phyloP scores from a whole-genome alignment of 2,888 invertebrate genomes.

The Eupithecia exiguata region DNA sequence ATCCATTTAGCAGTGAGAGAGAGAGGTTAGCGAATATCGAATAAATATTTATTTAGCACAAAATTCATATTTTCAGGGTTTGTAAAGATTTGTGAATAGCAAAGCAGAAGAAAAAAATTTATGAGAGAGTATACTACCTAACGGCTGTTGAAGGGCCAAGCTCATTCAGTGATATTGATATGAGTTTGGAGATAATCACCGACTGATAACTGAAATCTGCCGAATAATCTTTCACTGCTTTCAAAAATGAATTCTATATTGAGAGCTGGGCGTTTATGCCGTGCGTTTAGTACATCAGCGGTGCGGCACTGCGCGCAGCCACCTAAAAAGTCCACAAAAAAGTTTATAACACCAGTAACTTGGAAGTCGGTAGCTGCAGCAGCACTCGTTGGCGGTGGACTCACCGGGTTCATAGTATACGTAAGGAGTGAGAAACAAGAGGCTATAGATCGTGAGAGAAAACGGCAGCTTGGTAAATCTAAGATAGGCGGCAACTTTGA shows the following conservation, averaged over 20 bases:
- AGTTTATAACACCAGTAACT: slow-evolving; percentile 86
- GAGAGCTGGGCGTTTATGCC: slow-evolving; percentile 54
- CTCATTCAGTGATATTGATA: slow-evolving; percentile 19
- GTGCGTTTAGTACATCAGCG: slow-evolving; percentile 64
- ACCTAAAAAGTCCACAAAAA: slow-evolving; percentile 61
- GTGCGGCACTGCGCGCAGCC: slow-evolving; percentile 65
- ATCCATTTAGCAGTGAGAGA: too few relatives aligned
- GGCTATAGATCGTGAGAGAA: slow-evolving; percentile 88
- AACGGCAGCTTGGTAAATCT: slow-evolving; percentile 93
- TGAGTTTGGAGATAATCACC: slow-evolving; percentile 26
- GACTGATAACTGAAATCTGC: slow-evolving; percentile 39
- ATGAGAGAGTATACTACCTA: not conserved
- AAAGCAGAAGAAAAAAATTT: not conserved
- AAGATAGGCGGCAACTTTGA: slow-evolving; percentile 97
- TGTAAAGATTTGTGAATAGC: not conserved
- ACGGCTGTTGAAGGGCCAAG: not conserved
- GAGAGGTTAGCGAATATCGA: too few relatives aligned
- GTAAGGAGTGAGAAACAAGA: slow-evolving; percentile 92
- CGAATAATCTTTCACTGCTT: slow-evolving; percentile 17
- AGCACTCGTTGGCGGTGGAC: slow-evolving; percentile 85
- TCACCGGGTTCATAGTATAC: slow-evolving; percentile 89
- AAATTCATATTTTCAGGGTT: not conserved
- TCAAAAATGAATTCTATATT: slow-evolving; percentile 68
- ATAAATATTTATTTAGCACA: too few relatives aligned
- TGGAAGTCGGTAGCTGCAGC: slow-evolving; percentile 91